Percentiles rank a stretch among this genome's conserved stretches.
Conservation (phyloP, 2,888 invertebrate species). For the Epiblema foenella region DNA sequence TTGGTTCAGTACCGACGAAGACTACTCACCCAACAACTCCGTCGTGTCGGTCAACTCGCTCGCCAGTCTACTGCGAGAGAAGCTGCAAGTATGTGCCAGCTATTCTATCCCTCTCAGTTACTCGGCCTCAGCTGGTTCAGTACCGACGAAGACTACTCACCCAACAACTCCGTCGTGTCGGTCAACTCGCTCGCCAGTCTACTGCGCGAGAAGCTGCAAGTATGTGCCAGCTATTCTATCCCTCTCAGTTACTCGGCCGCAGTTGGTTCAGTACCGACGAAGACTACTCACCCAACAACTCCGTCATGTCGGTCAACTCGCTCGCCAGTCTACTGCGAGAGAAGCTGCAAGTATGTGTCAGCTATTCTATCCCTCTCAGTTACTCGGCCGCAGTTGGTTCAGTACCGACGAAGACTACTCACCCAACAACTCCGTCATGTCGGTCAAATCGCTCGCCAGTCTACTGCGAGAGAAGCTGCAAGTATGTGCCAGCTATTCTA, state of each 20-base stretch:
- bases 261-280: conserved; percentile 86
- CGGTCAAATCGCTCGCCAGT: conserved; percentile 93
- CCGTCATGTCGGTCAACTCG: conserved; percentile 93
- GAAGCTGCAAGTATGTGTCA: conserved; percentile 88
- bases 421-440: conserved; percentile 92
- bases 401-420: conserved; percentile 88
- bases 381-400: conserved; percentile 80
- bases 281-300: conserved; percentile 87
- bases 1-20: conserved; percentile 86
- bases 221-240: conserved; percentile 54
- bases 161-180: conserved; percentile 92
- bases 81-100: conserved; percentile 86
- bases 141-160: conserved; percentile 88
- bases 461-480: conserved; percentile 82
- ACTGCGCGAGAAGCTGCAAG: conserved; percentile 92
- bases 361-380: neutral
- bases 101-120: no score
- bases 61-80: conserved; percentile 92
- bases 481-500: conserved; percentile 65
- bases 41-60: conserved; percentile 94
- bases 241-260: conserved; percentile 56
- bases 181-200: conserved; percentile 94
- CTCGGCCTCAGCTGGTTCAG: conserved; percentile 82
- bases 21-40: conserved; percentile 90
- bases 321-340: conserved; percentile 92